Evolutionary conservation across 2,888 invertebrate species (phyloP), one percentile per base, ranked within the genome.

Genomic region (Oscheius sp.): DNA sequence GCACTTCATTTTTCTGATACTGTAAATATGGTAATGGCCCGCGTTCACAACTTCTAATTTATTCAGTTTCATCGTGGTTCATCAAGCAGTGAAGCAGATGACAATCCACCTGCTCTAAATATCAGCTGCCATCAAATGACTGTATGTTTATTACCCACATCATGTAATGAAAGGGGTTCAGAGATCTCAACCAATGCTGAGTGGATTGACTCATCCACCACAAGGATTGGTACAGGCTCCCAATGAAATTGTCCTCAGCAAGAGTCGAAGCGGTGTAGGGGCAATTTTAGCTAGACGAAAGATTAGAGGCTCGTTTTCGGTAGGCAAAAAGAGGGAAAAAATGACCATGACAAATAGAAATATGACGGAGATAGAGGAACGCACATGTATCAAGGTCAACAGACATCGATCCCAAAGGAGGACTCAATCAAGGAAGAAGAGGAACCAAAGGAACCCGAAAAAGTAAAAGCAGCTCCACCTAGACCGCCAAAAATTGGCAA

Each of bases 301-400:
- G 18, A 66, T 81, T n/a, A 73, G 78, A 64, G 80, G 80, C 41
- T 77, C 80, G 0, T 81, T 77, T 27, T 66, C 76, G 59, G 80
- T 80, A 35, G 1, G 70, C 45, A 18, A 21, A n/a, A 23, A 18
- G 3, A 25, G 25, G 23, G 5, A 5, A 21, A 2, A 13, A 49
- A 49, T 13, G 18, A 43, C 18, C 3, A 35, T 35, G 35, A 35
- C 9, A 21, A 25, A 35, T n/a, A 80, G 80, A 80, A 80, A 64
- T 80, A 80, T 49, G 80, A 80, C 35, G 80, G 80, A 7, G 80
- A 78, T 25, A 23, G 74, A 52, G 69, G 46, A 16, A 80, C 80
- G 0, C 80, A 80, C 43, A 55, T 73, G 18, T 79, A 79, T 66
- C 75, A 74, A 64, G 58, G 69, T 21, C 41, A 53, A 18, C 49